Conservation (phyloP, 2,888 invertebrate genomes). For the Folsomia candida region DNA sequence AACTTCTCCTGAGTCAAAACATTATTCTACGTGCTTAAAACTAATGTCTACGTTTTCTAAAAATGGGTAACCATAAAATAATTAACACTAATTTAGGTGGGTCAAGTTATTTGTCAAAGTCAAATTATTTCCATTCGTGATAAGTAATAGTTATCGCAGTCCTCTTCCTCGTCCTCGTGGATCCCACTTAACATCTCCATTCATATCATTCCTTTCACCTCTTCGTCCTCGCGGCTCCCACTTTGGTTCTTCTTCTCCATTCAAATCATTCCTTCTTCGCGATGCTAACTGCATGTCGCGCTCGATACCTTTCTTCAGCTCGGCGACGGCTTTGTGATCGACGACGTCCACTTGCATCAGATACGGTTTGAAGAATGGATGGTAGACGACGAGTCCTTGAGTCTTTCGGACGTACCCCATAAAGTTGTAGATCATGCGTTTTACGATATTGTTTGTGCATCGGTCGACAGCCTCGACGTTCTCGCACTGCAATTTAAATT, state of each 20-base stretch:
- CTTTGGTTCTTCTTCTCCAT: neutral
- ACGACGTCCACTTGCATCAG: neutral
- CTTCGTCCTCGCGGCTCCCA: neutral
- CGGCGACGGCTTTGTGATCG: neutral
- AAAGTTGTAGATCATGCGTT: neutral
- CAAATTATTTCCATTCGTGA: neutral
- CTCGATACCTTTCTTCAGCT: slow-evolving; percentile 3
- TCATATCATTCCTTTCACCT: neutral
- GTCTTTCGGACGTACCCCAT: neutral
- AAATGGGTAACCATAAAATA: no score
- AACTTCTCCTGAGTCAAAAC: no score
- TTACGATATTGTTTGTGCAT: neutral
- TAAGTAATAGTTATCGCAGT: neutral
- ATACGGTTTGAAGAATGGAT: neutral
- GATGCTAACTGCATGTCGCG: neutral
- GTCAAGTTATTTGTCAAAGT: no score
- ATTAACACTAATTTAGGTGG: no score
- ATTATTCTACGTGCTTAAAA: no score
- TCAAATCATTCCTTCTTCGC: slow-evolving; percentile 5
- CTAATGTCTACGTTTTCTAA: no score
- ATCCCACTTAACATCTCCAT: slow-evolving; percentile 10
- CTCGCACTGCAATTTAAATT: no score
- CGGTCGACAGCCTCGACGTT: neutral
- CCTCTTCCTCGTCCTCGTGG: neutral
- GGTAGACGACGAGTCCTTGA: neutral